Conservation (phyloP, 2,113 vertebrate species). For the Merops nubicus region DNA sequence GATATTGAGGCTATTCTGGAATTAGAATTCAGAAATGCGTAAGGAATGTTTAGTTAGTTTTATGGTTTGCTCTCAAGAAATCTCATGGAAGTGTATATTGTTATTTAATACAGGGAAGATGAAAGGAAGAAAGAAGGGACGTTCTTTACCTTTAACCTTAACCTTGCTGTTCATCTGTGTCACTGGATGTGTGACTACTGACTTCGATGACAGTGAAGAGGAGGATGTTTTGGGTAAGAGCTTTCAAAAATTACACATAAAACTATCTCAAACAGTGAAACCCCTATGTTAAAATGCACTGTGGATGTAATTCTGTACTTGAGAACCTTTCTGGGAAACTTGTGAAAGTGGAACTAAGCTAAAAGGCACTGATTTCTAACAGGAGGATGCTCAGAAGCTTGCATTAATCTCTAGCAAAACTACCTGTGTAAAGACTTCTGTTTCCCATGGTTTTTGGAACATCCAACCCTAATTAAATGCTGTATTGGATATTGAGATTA, state of each 20-base stretch:
- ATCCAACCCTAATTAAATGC: not conserved
- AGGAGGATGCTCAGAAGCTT: not conserved
- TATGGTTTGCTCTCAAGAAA: not conserved
- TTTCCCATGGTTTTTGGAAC: not conserved
- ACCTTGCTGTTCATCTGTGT: slow-evolving; percentile 26
- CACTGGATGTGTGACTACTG: not conserved
- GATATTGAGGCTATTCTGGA: not conserved
- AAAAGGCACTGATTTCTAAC: not conserved
- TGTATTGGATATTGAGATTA: not conserved
- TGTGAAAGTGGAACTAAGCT: not conserved
- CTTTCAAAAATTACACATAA: not conserved
- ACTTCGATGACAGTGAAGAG: not conserved
- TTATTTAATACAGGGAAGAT: slow-evolving; percentile 44
- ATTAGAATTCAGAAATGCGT: not conserved
- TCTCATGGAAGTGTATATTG: not conserved
- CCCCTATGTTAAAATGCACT: not conserved
- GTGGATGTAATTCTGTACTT: not conserved
- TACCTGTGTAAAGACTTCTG: not conserved
- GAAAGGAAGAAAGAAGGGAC: slow-evolving; percentile 38
- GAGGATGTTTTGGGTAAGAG: slow-evolving; percentile 58
- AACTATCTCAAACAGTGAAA: not conserved
- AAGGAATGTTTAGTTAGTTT: not conserved
- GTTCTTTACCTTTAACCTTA: not conserved
- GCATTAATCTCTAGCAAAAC: not conserved
- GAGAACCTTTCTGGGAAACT: not conserved